A percentile compares a stretch with the other conserved stretches of the same genome.
These are phyloP conservation scores for Drosophila suboccidentalis DNA, from an alignment of 2,888 invertebrate genomes.

Conservation along the genomic window DNA sequence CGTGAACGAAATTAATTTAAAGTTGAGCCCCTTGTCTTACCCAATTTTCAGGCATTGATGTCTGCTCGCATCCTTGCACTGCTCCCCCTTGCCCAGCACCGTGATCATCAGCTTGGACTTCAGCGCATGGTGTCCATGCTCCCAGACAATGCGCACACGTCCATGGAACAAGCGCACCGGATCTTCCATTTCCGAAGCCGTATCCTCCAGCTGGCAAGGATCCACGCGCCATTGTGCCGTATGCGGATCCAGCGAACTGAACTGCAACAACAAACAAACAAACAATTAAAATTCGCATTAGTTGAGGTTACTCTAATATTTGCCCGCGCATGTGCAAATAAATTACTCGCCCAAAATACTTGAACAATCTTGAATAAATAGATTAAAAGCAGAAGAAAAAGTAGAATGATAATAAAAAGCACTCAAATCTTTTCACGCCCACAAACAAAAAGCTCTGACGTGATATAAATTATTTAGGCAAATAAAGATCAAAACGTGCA, in stretches of 20 bases:
- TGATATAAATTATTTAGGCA: constrained; percentile 67
- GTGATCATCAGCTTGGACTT: constrained; percentile 84
- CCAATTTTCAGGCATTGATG: constrained; percentile 85
- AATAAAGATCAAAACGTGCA: constrained; percentile 52
- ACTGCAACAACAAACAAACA: constrained; percentile 61
- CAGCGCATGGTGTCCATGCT: constrained; percentile 80
- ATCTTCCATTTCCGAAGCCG: constrained; percentile 87
- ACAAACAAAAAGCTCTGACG: constrained; percentile 43
- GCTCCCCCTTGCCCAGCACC: constrained; percentile 84
- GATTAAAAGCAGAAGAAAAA: neutral
- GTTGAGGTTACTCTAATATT: constrained; percentile 30
- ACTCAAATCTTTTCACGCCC: constrained; percentile 53
- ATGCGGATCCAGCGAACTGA: constrained; percentile 83
- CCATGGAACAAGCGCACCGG: constrained; percentile 87
- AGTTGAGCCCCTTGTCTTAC: constrained; percentile 57
- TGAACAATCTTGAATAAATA: constrained; percentile 16
- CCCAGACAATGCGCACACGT: constrained; percentile 87
- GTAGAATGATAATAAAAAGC: constrained; percentile 34
- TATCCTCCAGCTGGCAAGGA: constrained; percentile 86
- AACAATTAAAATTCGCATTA: constrained; percentile 1
- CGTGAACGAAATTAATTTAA: neutral
- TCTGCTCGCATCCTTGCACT: constrained; percentile 80
- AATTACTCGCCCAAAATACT: constrained; percentile 48
- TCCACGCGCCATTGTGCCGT: constrained; percentile 87
- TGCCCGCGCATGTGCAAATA: constrained; percentile 52